phyloP scores from a whole-genome alignment of 2,113 vertebrate species.

The Amia ocellicauda region DNA sequence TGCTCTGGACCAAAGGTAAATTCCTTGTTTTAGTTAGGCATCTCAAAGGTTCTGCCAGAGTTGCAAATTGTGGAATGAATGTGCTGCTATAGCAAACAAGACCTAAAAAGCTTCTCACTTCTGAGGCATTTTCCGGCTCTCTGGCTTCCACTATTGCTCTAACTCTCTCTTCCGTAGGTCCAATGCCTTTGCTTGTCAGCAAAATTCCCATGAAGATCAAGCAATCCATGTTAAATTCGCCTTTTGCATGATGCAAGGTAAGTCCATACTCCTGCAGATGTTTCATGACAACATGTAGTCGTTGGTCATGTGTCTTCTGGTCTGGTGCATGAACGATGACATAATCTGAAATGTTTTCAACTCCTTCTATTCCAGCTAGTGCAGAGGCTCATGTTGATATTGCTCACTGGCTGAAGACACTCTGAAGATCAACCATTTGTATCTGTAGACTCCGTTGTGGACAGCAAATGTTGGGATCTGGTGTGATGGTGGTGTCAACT shows the following conservation, averaged over 20 bases:
- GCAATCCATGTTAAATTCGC: slow-evolving; percentile 24
- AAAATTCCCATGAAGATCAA: slow-evolving; percentile 23
- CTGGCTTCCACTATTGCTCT: slow-evolving; percentile 19
- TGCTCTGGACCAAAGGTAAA: slow-evolving; percentile 21
- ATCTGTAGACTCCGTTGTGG: slow-evolving; percentile 25
- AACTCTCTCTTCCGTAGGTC: slow-evolving; percentile 28
- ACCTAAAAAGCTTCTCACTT: slow-evolving; percentile 27
- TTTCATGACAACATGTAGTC: slow-evolving; percentile 24
- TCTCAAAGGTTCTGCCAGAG: slow-evolving; percentile 22
- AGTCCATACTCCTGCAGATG: slow-evolving; percentile 17
- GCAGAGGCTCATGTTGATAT: slow-evolving; percentile 25
- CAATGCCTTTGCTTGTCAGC: slow-evolving; percentile 22
- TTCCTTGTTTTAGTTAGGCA: slow-evolving; percentile 1
- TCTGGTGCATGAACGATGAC: slow-evolving; percentile 24
- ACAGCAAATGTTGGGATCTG: slow-evolving; percentile 33
- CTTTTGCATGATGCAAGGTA: slow-evolving; percentile 18
- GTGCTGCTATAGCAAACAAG: slow-evolving; percentile 23
- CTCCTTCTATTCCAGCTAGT: slow-evolving; percentile 30
- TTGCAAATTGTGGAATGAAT: slow-evolving; percentile 26
- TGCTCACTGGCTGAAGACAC: slow-evolving; percentile 31
- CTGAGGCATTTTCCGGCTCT: slow-evolving; percentile 19
- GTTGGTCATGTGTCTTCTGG: slow-evolving; percentile 23
- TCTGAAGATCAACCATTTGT: slow-evolving; percentile 34
- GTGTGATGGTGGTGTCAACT: slow-evolving; percentile 21
- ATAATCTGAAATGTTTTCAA: slow-evolving; percentile 40